Base-by-base conservation (phyloP, 2,797 vertebrate genomes). In the Limnodromus scolopaceus region DNA sequence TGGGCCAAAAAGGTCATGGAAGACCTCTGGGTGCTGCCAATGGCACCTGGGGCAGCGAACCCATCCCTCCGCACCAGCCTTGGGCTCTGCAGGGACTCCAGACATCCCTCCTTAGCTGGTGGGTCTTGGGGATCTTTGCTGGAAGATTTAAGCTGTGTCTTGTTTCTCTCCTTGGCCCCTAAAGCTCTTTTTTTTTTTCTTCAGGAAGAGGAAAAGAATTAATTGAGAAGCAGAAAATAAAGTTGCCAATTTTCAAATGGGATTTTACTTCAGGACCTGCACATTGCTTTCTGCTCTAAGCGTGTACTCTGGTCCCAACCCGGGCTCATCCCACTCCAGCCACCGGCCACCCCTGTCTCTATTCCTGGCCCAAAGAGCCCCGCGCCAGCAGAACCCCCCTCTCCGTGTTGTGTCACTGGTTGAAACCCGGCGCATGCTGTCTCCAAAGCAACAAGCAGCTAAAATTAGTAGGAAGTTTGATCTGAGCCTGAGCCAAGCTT, bases 381-480 rank as follows among this genome's bases (percentile, higher is more conserved):
- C 1, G 27, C 0, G 0, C 3, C 1, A 11, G 45, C 89, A 92
- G 91, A 87, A 70, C 53, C 39, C 87, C 90, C 69, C 46, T 64
- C 43, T 27, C 66, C 1, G 2, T 0, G 3, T 97, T 97, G 85
- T 88, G 0, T 96, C 95, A 96, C 46, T 8, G 0, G 8, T 5
- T 87, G 88, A 81, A 76, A 66, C 49, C n/a, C 5, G 0, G 76
- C 10, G 69, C 65, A 8, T 78, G 80, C 24, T 0, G 22, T 84
- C 80, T 81, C 85, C 83, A 88, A n/a, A 86, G 94, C 41, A 81
- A 96, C 87, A 41, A 68, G 83, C 69, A 39, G 87, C 93, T 97
- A 96, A 97, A 97, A 90, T 88, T 90, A 86, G 92, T 90, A 69
- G 77, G 84, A 96, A 90, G 93, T 95, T 95, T 95, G 90, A 88